phyloP scores from a whole-genome alignment of 2,888 invertebrate genomes.

The Hypsopygia costalis region DNA sequence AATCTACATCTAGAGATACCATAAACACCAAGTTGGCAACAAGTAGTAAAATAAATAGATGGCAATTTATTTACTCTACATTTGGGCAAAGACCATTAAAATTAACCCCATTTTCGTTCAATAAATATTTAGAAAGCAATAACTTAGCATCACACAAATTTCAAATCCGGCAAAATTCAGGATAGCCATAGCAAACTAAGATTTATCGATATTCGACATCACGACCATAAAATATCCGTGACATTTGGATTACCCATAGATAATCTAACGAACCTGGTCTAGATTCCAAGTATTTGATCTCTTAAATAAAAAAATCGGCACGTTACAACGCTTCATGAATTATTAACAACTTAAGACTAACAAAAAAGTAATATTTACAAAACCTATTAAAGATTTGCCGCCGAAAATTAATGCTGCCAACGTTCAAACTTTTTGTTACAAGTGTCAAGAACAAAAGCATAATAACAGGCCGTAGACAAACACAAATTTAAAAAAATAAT shows the following conservation, averaged over 20 bases:
- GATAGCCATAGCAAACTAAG: background rate
- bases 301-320: slow-evolving; percentile 7
- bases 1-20: too few relatives aligned
- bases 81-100: too few relatives aligned
- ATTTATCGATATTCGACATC: slow-evolving; percentile 6
- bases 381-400: slow-evolving; percentile 7
- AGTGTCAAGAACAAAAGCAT: slow-evolving; percentile 5
- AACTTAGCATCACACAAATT: slow-evolving; percentile 7
- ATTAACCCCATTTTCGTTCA: background rate
- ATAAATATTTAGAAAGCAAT: slow-evolving; percentile 1
- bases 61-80: too few relatives aligned
- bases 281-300: slow-evolving; percentile 3
- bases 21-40: too few relatives aligned
- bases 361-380: background rate
- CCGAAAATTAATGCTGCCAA: slow-evolving; percentile 5
- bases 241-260: slow-evolving; percentile 5
- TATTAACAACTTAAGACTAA: background rate
- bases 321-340: background rate
- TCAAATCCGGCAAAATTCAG: slow-evolving; percentile 4
- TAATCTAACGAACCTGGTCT: slow-evolving; percentile 5
- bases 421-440: slow-evolving; percentile 2
- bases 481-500: slow-evolving; percentile 3
- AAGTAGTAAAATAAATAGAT: too few relatives aligned
- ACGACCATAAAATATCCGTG: slow-evolving; percentile 9
- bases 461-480: slow-evolving; percentile 8